A percentile compares a stretch with the other conserved stretches of the same genome.
These are phyloP conservation scores for Pherbina coryleti DNA, from an alignment of 2,888 invertebrate species.

Conservation along the genomic window DNA sequence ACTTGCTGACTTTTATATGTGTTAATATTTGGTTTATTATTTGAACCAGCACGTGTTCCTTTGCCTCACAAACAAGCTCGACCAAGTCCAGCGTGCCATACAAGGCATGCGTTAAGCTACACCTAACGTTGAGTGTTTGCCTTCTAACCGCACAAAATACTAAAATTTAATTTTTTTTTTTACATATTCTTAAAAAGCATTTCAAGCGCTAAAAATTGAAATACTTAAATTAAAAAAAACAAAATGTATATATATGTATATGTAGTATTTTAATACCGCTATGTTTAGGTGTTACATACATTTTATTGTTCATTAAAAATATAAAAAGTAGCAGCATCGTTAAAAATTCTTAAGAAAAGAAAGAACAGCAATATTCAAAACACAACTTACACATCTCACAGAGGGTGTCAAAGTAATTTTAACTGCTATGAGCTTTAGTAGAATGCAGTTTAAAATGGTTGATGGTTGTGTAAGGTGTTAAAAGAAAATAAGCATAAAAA, in stretches of 20 bases:
- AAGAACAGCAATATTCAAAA: not conserved
- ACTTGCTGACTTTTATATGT: slow-evolving; percentile 69
- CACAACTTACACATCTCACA: not conserved
- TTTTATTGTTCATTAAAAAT: slow-evolving; percentile 41
- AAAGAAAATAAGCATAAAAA: too few species aligned
- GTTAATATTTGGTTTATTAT: slow-evolving; percentile 70
- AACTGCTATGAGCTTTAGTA: not conserved
- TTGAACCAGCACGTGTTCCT: slow-evolving; percentile 69
- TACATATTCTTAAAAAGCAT: slow-evolving; percentile 13
- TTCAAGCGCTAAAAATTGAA: not conserved
- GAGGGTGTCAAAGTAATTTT: slow-evolving; percentile 9
- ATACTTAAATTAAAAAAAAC: not conserved
- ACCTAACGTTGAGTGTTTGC: not conserved
- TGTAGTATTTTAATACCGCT: not conserved
- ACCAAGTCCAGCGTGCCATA: not conserved
- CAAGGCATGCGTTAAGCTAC: not conserved
- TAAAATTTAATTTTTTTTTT: not conserved
- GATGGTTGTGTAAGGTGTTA: too few species aligned
- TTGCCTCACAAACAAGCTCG: not conserved
- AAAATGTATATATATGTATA: not conserved
- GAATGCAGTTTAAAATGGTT: too few species aligned
- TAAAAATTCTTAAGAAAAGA: not conserved
- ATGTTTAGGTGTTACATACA: slow-evolving; percentile 40
- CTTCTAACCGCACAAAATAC: not conserved
- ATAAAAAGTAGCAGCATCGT: slow-evolving; percentile 19